phyloP scores from a whole-genome alignment of 2,888 invertebrate genomes.

The Oasisia sp. region DNA sequence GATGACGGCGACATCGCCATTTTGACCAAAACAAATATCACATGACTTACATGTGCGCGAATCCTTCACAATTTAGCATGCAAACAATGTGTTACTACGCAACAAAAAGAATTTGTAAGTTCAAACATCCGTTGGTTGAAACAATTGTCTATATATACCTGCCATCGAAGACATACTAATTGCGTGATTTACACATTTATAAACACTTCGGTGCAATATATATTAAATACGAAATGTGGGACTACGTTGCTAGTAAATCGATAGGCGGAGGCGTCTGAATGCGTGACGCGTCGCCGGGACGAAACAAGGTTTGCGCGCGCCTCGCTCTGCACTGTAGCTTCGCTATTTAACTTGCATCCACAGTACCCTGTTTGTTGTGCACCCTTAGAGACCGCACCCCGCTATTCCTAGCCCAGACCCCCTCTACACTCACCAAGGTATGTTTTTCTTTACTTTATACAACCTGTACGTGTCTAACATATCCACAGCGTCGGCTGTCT shows the following conservation, averaged over 20 bases:
- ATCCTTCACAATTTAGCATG: background rate
- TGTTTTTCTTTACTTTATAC: constrained; percentile 17
- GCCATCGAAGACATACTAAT: background rate
- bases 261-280: background rate
- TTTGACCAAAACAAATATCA: constrained; percentile 17
- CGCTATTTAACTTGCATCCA: constrained; percentile 17
- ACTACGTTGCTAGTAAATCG: constrained; percentile 6
- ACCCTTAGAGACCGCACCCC: constrained; percentile 17
- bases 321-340: constrained; percentile 14
- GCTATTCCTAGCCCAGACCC: constrained; percentile 17
- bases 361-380: constrained; percentile 17
- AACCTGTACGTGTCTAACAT: constrained; percentile 13
- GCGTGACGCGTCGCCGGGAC: background rate
- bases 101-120: background rate
- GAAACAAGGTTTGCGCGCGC: constrained; percentile 17
- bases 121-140: background rate
- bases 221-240: background rate
- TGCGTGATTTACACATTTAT: background rate
- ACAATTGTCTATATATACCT: background rate
- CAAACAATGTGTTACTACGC: background rate
- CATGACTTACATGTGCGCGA: constrained; percentile 10
- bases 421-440: constrained; percentile 17
- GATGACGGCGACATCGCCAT: background rate
- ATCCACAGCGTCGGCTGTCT: background rate
- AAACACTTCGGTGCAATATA: background rate